Base-by-base conservation (phyloP, 1,140 invertebrate species). In the Mya arenaria region DNA sequence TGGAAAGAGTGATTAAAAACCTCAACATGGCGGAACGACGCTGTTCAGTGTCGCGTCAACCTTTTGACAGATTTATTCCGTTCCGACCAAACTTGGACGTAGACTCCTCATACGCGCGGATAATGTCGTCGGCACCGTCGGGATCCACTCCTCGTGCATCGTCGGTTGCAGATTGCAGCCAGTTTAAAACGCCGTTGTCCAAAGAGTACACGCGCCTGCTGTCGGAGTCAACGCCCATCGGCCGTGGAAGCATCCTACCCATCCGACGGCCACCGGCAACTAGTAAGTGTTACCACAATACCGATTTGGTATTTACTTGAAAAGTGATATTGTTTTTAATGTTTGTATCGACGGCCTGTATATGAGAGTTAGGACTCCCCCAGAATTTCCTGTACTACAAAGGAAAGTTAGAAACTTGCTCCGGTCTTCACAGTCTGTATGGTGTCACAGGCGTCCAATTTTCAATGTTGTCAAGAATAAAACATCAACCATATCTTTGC, bases 31-130 rank as follows among this genome's bases (percentile, higher is more conserved):
- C 72, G 37, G 60, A 41, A 66, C 41, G 77, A 28, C 36, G n/a
- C n/a, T 34, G 23, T 41, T 62, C 58, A 75, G 28, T 48, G 30
- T 30, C 62, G 25, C 17, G 25, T n/a, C 55, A 30, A 5, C 32
- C 79, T n/a, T 74, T 52, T 73, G 79, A 82, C 28, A 74, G 79
- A 63, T 82, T 82, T 34, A 82, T 82, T 19, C 79, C 79, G 19
- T 82, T 62, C n/a, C 68, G 79, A 13, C 79, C 79, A 30, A 72
- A 82, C 37, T 39, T 82, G 39, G 60, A 82, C 48, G 79, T 82
- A 6, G 79, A 82, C 15, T 41, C 60, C 6, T 82, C 79, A 28
- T 52, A 82, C 34, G 79, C 79, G 17, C 58, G 71, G 56, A 58
- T 82, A 1, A 60, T 71, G 56, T 58, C 39, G 15, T 36, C 39